Evolutionary conservation across 2,113 vertebrate genomes (phyloP), one percentile per base, ranked within the genome.

Genomic region (Lethenteron reissneri): DNA sequence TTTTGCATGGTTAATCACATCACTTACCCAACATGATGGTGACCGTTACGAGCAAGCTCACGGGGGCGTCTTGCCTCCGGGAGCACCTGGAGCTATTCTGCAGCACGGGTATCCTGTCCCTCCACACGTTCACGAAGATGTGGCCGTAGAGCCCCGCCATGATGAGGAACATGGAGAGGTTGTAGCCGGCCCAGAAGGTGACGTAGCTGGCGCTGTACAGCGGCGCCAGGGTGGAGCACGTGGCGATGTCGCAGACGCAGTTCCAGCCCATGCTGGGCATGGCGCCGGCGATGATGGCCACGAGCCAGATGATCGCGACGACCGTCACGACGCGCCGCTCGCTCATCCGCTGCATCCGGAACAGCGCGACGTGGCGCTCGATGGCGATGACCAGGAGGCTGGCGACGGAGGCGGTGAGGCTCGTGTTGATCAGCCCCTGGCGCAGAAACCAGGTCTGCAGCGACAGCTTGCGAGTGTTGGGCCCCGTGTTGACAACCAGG

Each of bases 341-440:
- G 72, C 83, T 82, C 85, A 96, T 86, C 11, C 75, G 85, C 81
- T 86, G 90, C 78, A 97, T 97, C 71, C 92, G 88, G 77, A 99
- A 99, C 71, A 99, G 0, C 17, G 17, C 17, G 17, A 19, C 17
- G 17, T 19, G 17, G 17, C 17, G 17, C 17, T 19, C 17, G 17
- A 92, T 83, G 0, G 91, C 90, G 0, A 95, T 88, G 1, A 90
- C 91, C 76, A 96, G 72, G 72, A 96, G 85, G 71, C 88, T 96
- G 70, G 83, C 87, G 74, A 96, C 86, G 0, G 91, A 95, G 0
- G 91, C 89, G 0, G 87, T 94, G 73, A 96, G 76, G 72, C 89
- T 95, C 58, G 89, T 88, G 77, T 96, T 88, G 70, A 96, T 79
- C 71, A 95, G 86, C 70, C 94, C 94, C n/a, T n/a, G n/a, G n/a